These are phyloP conservation scores for Drosophila nigricruria DNA, from an alignment of 2,888 invertebrate genomes.

Conservation along the genomic window DNA sequence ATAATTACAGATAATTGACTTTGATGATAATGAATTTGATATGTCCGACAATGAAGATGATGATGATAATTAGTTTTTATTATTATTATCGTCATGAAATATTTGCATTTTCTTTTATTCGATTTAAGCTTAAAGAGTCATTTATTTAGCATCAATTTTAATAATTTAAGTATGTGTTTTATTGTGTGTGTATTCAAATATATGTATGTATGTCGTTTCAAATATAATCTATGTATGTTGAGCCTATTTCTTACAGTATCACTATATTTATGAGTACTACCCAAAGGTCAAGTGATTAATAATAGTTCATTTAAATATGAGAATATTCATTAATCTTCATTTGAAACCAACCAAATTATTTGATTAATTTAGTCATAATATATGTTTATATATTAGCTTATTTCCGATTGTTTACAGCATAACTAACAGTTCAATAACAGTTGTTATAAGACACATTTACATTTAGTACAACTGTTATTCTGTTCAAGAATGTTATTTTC, in stretches of 20 bases:
- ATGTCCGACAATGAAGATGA: conserved; percentile 74
- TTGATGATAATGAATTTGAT: conserved; percentile 83
- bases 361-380: too few relatives aligned
- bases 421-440: too few relatives aligned
- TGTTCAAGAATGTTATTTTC: too few relatives aligned
- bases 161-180: not conserved
- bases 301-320: not conserved
- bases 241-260: not conserved
- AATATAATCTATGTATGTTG: not conserved
- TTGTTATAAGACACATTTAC: too few relatives aligned
- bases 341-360: not conserved
- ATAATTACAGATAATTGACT: conserved; percentile 82
- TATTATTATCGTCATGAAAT: not conserved
- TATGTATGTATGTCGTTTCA: conserved; percentile 2
- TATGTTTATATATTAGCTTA: too few relatives aligned
- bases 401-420: too few relatives aligned
- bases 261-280: not conserved
- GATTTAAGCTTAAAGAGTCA: conserved; percentile 23
- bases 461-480: too few relatives aligned
- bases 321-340: not conserved
- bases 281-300: not conserved
- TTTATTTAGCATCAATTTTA: conserved; percentile 24
- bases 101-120: conserved; percentile 13
- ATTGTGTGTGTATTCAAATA: not conserved
- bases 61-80: conserved; percentile 14